Evolutionary conservation across 2,113 vertebrate species (phyloP), one percentile per base, ranked within the genome.

Genomic region (Eidolon helvum): DNA sequence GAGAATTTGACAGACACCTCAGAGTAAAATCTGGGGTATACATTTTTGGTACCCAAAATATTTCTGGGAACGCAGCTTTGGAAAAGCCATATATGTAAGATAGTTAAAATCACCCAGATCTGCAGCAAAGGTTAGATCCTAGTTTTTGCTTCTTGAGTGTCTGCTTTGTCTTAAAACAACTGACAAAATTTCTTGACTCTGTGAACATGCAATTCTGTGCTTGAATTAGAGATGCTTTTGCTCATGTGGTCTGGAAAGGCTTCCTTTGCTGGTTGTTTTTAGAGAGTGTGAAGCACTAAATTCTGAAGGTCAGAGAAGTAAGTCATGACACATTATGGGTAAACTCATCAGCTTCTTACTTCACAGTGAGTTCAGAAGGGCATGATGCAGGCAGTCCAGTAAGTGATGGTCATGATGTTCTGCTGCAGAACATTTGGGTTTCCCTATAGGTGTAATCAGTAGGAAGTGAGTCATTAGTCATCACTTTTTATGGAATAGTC

Each of bases 381-480:
- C 43, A 48, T 96, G 97, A 97, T 96, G 91, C 86, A 97, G 86
- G 38, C 92, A 78, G 96, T 93, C 28, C 74, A 74, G 93, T 91
- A 90, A 97, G 97, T 85, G 30, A 26, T 11, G 96, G 84, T 93
- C 93, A 96, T 96, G 94, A 88, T 97, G 87, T 79, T 92, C 95
- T 89, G 53, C 4, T 63, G 26, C 45, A 91, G 94, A 97, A 95
- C 96, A 97, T 94, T 94, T 95, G 95, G 97, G 95, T 93, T 96
- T 97, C 97, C 93, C 93, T 96, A 90, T 97, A 98, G 97, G 97
- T 98, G 66, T 79, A 61, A 96, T 96, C 11, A 1, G 89, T 77
- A 78, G 84, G 87, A 82, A 95, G 92, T 98, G 93, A 98, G 61
- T 86, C 96, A 96, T 97, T 90, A 97, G 92, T 97, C 97, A 98